Evolutionary conservation across 2,113 vertebrate genomes (phyloP), one percentile per base, ranked within the genome.

Genomic region (Aptenodytes patagonicus): DNA sequence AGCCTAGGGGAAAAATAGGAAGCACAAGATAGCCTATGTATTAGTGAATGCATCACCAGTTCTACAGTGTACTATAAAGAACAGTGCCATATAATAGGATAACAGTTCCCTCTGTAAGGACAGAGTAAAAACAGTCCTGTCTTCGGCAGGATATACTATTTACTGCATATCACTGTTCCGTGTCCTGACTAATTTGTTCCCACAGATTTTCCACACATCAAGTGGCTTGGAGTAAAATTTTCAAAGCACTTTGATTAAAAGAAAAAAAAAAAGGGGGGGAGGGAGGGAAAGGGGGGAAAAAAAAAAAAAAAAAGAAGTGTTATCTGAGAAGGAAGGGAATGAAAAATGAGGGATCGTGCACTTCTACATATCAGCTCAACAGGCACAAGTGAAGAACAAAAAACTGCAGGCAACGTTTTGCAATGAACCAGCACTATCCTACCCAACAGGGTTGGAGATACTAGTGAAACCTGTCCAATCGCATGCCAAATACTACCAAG

Each of bases 351-450:
- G 14, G 25, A 79, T 54, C 8, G 3, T 31, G 10, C 17, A 36
- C 49, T 83, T 89, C 77, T 81, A 71, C 31, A 0, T 60, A 69
- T 42, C 81, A 85, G 44, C 22, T 81, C 46, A 73, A 71, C 8
- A 22, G 9, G 75, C 8, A 22, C 7, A 87, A 91, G 26, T 10
- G n/a, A 65, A 87, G 57, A 85, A 92, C 12, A 47, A 83, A 72
- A 83, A 60, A 9, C 3, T 3, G 1, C 34, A 47, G 15, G 14
- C 22, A 71, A 71, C 46, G 22, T 78, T 90, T 47, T 83, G 34
- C 49, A 83, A 47, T 0, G 0, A 55, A 34, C 46, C 0, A 0
- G 28, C 51, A 68, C 40, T 40, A 32, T n/a, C 29, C 12, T 52
- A 40, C 5, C 12, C 28, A 85, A 11, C 36, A 54, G 44, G 26